phyloP scores from a whole-genome alignment of 2,797 vertebrate species.

The Clarias platycephalus region DNA sequence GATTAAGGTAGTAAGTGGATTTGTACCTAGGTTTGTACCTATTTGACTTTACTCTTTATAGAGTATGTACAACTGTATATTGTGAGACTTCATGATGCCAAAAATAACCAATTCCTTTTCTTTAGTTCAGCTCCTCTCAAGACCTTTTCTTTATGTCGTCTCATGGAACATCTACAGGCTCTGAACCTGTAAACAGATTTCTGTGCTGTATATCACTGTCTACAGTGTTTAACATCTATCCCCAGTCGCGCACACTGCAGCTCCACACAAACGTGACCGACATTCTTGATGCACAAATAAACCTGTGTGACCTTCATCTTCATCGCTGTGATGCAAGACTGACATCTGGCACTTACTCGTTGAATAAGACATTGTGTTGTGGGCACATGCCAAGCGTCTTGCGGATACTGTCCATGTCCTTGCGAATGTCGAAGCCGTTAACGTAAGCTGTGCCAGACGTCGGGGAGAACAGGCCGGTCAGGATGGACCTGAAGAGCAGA shows the following conservation, averaged over 20 bases:
- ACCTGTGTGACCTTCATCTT: background rate
- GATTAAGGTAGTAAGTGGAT: too few relatives aligned
- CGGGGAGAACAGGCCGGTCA: constrained; percentile 93
- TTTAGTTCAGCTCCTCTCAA: too few relatives aligned
- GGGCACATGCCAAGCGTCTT: constrained; percentile 94
- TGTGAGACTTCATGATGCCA: background rate
- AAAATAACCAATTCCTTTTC: background rate
- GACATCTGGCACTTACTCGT: constrained; percentile 75
- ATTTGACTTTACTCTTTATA: background rate
- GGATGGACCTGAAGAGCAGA: constrained; percentile 83
- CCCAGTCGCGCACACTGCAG: background rate
- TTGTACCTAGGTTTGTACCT: background rate
- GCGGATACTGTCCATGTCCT: constrained; percentile 85
- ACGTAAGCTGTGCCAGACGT: constrained; percentile 92
- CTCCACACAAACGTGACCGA: background rate
- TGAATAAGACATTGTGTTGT: constrained; percentile 94
- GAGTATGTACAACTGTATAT: background rate
- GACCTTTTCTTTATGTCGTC: background rate
- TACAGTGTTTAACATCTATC: background rate
- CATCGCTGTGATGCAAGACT: background rate
- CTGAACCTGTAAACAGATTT: background rate
- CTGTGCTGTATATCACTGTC: background rate
- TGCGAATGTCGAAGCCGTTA: constrained; percentile 88
- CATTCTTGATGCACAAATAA: background rate
- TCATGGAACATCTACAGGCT: background rate